Evolutionary conservation across 1,140 invertebrate genomes (phyloP).

Genomic region (Drosophila triauraria): DNA sequence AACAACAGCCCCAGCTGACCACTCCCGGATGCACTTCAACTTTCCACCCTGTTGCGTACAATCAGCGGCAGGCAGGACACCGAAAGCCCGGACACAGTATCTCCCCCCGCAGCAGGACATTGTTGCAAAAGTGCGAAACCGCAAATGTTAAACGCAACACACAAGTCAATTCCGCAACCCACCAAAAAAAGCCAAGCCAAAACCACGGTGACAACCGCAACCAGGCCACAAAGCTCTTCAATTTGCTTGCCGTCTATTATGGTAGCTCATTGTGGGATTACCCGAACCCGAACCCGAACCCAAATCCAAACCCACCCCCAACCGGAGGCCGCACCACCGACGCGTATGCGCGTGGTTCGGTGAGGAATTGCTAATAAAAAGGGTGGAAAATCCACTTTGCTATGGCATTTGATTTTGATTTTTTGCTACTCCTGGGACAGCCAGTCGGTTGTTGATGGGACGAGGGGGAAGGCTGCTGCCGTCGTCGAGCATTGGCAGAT

Average conservation of each 20-base stretch:
- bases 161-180: constrained; percentile 72
- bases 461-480: background rate
- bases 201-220: constrained; percentile 67
- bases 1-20: constrained; percentile 67
- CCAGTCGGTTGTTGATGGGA: constrained; percentile 18
- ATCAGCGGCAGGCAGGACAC: constrained; percentile 45
- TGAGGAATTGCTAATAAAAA: constrained; percentile 82
- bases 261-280: constrained; percentile 84
- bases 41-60: constrained; percentile 84
- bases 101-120: constrained; percentile 49
- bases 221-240: constrained; percentile 83
- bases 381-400: constrained; percentile 85
- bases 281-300: constrained; percentile 38
- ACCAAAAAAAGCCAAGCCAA: constrained; percentile 30
- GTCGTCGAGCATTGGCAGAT: constrained; percentile 29
- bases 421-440: constrained; percentile 65
- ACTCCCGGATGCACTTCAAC: constrained; percentile 83
- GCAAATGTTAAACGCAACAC: constrained; percentile 83
- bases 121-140: constrained; percentile 85
- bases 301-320: constrained; percentile 27
- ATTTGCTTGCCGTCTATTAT: constrained; percentile 84
- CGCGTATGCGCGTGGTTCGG: constrained; percentile 30
- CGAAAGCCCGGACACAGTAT: constrained; percentile 5
- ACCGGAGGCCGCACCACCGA: constrained; percentile 37
- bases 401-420: constrained; percentile 85